Evolutionary conservation across 30 jellyfish, hydroid and myxozoan species (phyloP).

Genomic region (Clytia hemisphaerica): DNA sequence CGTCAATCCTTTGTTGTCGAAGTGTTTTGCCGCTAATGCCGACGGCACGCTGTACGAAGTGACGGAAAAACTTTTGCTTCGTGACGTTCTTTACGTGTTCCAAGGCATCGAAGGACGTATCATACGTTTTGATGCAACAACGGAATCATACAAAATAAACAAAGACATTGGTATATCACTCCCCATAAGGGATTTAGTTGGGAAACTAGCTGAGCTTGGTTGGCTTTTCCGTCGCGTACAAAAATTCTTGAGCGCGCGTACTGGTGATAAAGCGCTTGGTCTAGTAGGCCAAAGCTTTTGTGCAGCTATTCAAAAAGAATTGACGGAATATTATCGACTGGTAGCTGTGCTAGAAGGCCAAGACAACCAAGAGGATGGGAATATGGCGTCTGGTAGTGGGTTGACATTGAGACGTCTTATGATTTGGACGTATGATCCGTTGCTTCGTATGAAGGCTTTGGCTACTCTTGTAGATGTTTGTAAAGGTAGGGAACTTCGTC

Average conservation of each 20-base stretch:
- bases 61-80: constrained; percentile 69
- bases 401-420: constrained; percentile 81
- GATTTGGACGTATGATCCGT: constrained; percentile 98
- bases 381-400: constrained; percentile 28
- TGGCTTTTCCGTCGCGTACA: constrained; percentile 85
- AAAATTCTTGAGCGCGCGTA: constrained; percentile 72
- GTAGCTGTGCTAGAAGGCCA: constrained; percentile 96
- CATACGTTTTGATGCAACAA: constrained; percentile 70
- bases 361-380: constrained; percentile 46
- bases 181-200: constrained; percentile 85
- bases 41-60: constrained; percentile 83
- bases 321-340: constrained; percentile 82
- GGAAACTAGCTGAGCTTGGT: constrained; percentile 86
- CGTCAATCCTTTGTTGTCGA: constrained; percentile 34
- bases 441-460: constrained; percentile 83
- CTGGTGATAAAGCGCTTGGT: constrained; percentile 94
- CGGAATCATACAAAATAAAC: constrained; percentile 70
- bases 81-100: constrained; percentile 85
- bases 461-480: constrained; percentile 92
- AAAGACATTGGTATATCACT: constrained; percentile 81
- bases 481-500: constrained; percentile 45
- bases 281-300: constrained; percentile 97
- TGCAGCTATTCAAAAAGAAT: constrained; percentile 86
- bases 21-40: constrained; percentile 46
- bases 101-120: constrained; percentile 97